Evolutionary conservation across 1,140 invertebrate species (phyloP), one percentile per base, ranked within the genome.

Genomic region (Orchesella cincta): DNA sequence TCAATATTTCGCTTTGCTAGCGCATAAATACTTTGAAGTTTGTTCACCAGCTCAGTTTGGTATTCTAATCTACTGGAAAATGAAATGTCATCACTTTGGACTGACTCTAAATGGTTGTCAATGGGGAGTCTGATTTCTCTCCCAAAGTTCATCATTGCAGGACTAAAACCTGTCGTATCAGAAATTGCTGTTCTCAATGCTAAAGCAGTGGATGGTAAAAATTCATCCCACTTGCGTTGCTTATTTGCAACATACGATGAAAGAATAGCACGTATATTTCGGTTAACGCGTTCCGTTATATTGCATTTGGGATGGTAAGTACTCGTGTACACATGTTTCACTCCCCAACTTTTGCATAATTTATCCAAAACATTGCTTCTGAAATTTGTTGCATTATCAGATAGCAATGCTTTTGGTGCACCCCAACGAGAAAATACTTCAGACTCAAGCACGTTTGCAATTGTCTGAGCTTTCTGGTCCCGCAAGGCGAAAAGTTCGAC

Each of bases 231-330:
- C 1, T 75, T 57, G 1, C 39, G 23, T 62, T 87, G 85, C 31
- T 85, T 79, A 0, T 81, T 70, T 8, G 81, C 79, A 0, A 86
- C 82, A 8, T 84, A 83, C 0, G 85, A 84, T 0, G 82, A 76
- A 0, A 87, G 75, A 78, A 84, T 84, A 0, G 83, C 80, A 76
- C 87, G 86, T 0, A 88, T 26, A 31, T 85, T 84, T n/a, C 84
- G 71, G 76, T 87, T 88, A 12, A 84, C 84, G 14, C 86, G 72
- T 77, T 87, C 86, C 0, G 84, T 84, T 0, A 84, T 84, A 64
- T 87, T 87, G 0, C 83, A 79, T 73, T 85, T 82, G 1, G 85
- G 83, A 76, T 86, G 85, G 77, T 87, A 87, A 0, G 83, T 57
- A 0, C 85, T 83, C 0, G 82, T 83, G 20, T 81, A 84, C 5